Evolutionary conservation across 1,140 invertebrate genomes (phyloP).

Genomic region (Rhysida immarginata): DNA sequence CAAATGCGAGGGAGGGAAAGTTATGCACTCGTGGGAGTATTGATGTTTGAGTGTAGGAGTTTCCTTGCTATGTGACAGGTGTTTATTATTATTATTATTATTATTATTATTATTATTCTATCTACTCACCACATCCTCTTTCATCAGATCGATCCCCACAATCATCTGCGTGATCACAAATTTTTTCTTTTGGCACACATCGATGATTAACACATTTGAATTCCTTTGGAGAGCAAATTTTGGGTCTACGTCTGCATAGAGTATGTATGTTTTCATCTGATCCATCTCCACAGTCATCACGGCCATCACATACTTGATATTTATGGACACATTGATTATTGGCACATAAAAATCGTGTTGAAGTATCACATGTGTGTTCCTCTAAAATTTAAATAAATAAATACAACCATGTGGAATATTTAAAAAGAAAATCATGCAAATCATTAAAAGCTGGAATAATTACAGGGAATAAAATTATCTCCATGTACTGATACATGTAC

Average conservation of each 20-base stretch:
- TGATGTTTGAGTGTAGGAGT: too few relatives aligned
- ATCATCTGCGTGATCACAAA: constrained; percentile 70
- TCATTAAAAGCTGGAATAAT: too few relatives aligned
- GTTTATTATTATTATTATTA: too few relatives aligned
- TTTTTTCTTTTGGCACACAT: constrained; percentile 60
- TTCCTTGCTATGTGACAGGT: too few relatives aligned
- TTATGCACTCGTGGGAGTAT: too few relatives aligned
- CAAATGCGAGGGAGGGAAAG: too few relatives aligned
- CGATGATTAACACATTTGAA: constrained; percentile 83
- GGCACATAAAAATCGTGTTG: constrained; percentile 66
- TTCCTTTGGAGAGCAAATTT: constrained; percentile 33
- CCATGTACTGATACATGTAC: too few relatives aligned
- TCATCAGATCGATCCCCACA: constrained; percentile 77
- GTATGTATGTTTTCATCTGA: constrained; percentile 88
- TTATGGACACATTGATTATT: constrained; percentile 71
- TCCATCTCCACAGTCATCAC: constrained; percentile 84
- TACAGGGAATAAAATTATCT: too few relatives aligned
- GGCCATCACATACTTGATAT: constrained; percentile 65
- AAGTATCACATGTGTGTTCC: constrained; percentile 64
- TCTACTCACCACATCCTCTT: constrained; percentile 60
- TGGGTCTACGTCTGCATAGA: constrained; percentile 44
- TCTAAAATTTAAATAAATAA: constrained; percentile 30
- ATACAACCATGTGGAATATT: too few relatives aligned
- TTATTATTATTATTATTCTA: too few relatives aligned
- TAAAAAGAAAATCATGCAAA: too few relatives aligned